Conservation (phyloP, 2,888 invertebrate species). For the Psylliodes chrysocephalus region DNA sequence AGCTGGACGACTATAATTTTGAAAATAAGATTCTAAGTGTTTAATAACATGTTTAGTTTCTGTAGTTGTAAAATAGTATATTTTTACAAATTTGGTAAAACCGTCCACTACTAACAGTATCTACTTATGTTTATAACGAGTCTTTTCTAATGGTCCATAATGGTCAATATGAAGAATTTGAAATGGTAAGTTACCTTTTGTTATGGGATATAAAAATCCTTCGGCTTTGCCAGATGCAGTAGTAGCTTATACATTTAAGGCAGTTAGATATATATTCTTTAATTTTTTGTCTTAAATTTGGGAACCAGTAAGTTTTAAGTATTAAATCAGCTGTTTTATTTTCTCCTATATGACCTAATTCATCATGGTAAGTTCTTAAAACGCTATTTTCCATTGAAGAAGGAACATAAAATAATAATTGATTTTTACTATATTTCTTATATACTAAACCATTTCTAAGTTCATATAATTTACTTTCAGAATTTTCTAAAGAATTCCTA, state of each 20-base stretch:
- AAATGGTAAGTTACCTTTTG: conserved; percentile 6
- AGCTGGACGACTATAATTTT: not conserved
- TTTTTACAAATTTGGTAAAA: conserved; percentile 10
- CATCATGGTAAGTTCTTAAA: not conserved
- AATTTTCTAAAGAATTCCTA: not conserved
- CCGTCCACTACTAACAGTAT: conserved; percentile 8
- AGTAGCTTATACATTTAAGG: conserved; percentile 10
- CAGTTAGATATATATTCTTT: conserved; percentile 12
- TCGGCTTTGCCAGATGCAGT: not conserved
- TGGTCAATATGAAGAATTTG: conserved; percentile 4
- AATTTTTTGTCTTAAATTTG: not conserved
- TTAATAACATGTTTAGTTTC: too few relatives aligned
- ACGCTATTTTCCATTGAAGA: not conserved
- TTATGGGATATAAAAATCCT: not conserved
- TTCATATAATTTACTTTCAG: not conserved
- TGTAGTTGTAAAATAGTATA: not conserved
- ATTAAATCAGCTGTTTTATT: not conserved
- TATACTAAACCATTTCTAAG: not conserved
- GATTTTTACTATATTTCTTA: not conserved
- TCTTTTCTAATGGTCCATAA: conserved; percentile 20
- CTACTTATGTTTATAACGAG: not conserved
- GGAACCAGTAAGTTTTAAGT: conserved; percentile 5
- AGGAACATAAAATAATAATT: not conserved
- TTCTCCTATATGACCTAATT: not conserved
- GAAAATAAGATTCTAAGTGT: not conserved